phyloP scores from a whole-genome alignment of 2,113 vertebrate genomes.

The Hiodon alosoides region DNA sequence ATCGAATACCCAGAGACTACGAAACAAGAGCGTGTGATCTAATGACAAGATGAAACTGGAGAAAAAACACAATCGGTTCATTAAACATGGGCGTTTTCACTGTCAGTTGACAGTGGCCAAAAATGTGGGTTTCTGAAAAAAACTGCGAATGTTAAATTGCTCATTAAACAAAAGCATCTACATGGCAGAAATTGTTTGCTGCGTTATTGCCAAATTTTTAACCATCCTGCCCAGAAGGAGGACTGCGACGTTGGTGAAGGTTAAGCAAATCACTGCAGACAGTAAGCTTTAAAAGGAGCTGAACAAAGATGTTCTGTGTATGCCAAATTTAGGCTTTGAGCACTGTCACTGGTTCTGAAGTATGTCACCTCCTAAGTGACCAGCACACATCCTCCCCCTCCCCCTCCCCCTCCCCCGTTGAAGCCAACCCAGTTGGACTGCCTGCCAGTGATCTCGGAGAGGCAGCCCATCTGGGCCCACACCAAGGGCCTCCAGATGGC shows the following conservation, averaged over 20 bases:
- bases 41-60: background rate
- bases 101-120: no score
- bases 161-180: background rate
- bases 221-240: no score
- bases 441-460: background rate
- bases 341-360: background rate
- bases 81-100: no score
- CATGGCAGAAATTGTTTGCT: no score
- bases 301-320: background rate
- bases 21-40: conserved; percentile 5
- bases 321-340: background rate
- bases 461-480: background rate
- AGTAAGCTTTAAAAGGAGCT: background rate
- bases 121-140: background rate
- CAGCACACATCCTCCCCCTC: background rate
- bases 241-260: no score
- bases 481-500: conserved; percentile 6
- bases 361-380: conserved; percentile 24
- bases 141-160: background rate
- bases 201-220: no score
- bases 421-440: background rate
- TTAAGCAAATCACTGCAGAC: no score
- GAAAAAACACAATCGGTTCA: background rate
- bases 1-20: conserved; percentile 7
- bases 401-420: background rate